Evolutionary conservation across 2,888 invertebrate genomes (phyloP).

Genomic region (Amiota minor): DNA sequence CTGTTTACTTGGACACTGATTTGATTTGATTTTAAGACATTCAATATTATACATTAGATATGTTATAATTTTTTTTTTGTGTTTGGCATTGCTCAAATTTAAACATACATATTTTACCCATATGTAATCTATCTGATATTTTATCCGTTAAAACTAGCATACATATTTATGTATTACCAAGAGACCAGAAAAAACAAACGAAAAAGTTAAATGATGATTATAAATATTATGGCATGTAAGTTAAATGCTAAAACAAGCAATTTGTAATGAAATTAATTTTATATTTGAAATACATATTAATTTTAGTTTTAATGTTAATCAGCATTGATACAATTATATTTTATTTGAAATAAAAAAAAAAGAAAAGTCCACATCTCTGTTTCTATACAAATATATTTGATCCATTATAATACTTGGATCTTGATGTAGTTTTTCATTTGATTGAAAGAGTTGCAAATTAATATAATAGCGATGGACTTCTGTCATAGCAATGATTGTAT

Average conservation of each 20-base stretch:
- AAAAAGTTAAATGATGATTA: background rate
- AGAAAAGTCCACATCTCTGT: too few species aligned
- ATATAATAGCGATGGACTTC: too few species aligned
- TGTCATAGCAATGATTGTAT: too few species aligned
- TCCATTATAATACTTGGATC: too few species aligned
- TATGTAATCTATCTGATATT: background rate
- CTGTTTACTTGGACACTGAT: constrained; percentile 10
- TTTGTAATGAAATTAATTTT: background rate
- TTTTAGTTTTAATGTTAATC: background rate
- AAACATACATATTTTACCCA: background rate
- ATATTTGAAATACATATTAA: constrained; percentile 5
- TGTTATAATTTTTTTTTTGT: too few species aligned
- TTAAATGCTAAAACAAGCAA: too few species aligned
- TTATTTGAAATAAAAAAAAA: background rate
- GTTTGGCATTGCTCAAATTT: constrained; percentile 17
- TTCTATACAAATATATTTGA: too few species aligned
- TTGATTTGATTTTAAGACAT: constrained; percentile 6
- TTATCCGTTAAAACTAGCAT: background rate
- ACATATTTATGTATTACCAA: background rate
- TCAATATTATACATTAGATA: background rate
- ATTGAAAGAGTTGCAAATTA: too few species aligned
- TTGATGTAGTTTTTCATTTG: too few species aligned
- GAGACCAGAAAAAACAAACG: too few species aligned
- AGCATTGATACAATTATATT: background rate
- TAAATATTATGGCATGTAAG: background rate